These are phyloP conservation scores for Eurystomus gularis DNA, from an alignment of 2,113 vertebrate species.

Conservation along the genomic window DNA sequence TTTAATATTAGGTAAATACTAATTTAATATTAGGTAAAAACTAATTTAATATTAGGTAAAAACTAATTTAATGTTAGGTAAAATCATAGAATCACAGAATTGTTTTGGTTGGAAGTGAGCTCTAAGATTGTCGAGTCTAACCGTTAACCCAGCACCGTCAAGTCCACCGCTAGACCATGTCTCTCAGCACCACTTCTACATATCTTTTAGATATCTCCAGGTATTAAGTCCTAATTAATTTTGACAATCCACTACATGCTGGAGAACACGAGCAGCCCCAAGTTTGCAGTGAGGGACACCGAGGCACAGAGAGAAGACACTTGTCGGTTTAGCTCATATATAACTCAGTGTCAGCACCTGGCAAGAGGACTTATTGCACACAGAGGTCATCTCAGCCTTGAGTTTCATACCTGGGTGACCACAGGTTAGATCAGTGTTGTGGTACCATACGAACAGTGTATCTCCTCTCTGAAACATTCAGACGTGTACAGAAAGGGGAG, in stretches of 20 bases:
- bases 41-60: background rate
- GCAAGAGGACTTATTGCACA: accelerated
- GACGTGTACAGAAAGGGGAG: background rate
- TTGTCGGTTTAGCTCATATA: background rate
- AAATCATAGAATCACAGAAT: background rate
- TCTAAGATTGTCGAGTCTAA: background rate
- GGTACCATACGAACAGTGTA: background rate
- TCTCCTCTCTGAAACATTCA: background rate
- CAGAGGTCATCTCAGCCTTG: background rate
- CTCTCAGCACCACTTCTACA: background rate
- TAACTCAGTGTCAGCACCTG: background rate
- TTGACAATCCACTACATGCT: background rate
- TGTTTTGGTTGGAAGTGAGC: background rate
- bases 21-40: background rate
- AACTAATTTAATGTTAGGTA: background rate
- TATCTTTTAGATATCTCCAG: background rate
- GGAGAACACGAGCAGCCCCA: background rate
- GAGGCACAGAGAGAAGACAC: background rate
- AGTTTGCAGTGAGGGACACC: background rate
- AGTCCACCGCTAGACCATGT: background rate
- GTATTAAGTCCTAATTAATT: background rate
- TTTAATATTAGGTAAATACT: background rate
- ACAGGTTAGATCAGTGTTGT: background rate
- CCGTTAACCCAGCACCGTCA: background rate
- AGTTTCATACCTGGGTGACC: background rate